A percentile compares a stretch with the other conserved stretches of the same genome.
These are phyloP conservation scores for Platysteira castanea DNA, from an alignment of 2,113 vertebrate genomes.

Conservation along the genomic window DNA sequence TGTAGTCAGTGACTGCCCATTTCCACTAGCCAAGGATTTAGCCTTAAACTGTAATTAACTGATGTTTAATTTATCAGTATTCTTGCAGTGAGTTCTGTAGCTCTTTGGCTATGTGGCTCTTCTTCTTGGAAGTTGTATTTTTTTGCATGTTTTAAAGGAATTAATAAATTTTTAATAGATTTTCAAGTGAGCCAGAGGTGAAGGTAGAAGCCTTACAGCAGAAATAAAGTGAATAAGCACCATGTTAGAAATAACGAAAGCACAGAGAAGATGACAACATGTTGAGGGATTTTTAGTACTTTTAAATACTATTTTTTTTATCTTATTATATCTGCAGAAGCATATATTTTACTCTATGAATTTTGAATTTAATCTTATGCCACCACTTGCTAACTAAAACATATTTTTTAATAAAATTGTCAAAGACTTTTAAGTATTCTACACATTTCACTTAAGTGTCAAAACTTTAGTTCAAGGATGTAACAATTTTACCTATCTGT, in stretches of 20 bases:
- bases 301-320: neutral
- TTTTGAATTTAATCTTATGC: neutral
- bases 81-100: neutral
- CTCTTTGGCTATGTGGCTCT: neutral
- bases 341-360: neutral
- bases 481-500: neutral
- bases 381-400: neutral
- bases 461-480: neutral
- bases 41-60: neutral
- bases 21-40: neutral
- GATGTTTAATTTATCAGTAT: neutral
- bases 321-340: neutral
- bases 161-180: neutral
- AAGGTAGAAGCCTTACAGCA: neutral
- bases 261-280: neutral
- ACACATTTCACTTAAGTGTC: neutral
- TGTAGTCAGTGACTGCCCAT: neutral
- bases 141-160: constrained; percentile 42
- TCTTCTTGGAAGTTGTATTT: neutral
- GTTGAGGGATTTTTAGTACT: neutral
- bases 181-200: neutral
- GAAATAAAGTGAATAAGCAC: neutral
- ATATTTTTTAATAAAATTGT: constrained; percentile 25
- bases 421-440: neutral
- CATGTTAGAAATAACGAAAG: neutral